Base-by-base conservation (phyloP, 2,113 vertebrate species). In the Nothoprocta perdicaria region DNA sequence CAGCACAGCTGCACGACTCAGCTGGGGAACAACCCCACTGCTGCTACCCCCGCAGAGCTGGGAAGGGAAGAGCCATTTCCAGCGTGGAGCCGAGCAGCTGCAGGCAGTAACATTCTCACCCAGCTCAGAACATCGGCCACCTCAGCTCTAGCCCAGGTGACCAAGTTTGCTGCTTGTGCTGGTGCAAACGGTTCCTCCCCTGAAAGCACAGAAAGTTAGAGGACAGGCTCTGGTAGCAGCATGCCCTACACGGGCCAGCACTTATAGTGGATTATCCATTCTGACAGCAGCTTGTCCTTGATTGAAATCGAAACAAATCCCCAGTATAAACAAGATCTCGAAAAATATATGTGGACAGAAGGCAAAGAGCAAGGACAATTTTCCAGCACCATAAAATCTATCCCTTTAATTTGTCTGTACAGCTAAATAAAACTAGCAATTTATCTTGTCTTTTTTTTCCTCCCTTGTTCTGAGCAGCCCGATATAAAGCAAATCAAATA, bases 401-500 rank as follows among this genome's bases (percentile, higher is more conserved):
- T 50, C 58, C 72, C 67, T 86, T 93, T 58, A 43, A 82, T 94
- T 93, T 89, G 46, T 55, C 81, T 84, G 73, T 60, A 67, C 18
- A 89, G 40, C 43, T 62, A 29, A 6, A 77, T 65, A 74, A 86
- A 95, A 26, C 65, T 6, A 71, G 72, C 50, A 77, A 89, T 95
- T 85, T 80, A 67, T 83, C 82, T 63, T 91, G 82, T 57, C 78
- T 74, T 76, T 67, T 69, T 17, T 60, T 63, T 76, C 33, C 11
- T n/a, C 24, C 16, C 53, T 35, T 52, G n/a, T 82, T 73, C 81
- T 89, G 71, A 93, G 33, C 35, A 80, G 68, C 21, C 43, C 75
- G 94, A 75, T 45, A 72, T 67, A 80, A 92, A 77, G 40, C 35
- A 89, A 92, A 82, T 84, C 58, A 87, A 87, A 82, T 80, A 90